Base-by-base conservation (phyloP, 2,113 vertebrate genomes). In the Macquaria australasica region DNA sequence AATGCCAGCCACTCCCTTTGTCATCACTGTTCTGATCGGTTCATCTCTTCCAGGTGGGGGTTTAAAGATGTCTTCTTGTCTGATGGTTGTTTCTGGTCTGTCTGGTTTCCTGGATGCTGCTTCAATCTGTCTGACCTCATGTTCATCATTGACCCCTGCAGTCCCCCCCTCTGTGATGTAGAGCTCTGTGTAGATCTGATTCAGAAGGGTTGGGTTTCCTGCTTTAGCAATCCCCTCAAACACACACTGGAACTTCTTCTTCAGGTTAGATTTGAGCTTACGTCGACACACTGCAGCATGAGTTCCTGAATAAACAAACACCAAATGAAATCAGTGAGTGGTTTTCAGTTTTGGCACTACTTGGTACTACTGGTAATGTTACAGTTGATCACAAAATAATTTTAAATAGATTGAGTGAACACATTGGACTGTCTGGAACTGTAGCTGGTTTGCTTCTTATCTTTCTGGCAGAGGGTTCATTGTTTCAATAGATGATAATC, bases 101-200 rank as follows among this genome's bases (percentile, higher is more conserved):
- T 31, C 25, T 60, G 25, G 12, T 60, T 31, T 60, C 25, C 25
- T 60, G 14, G 5, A 31, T 31, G 58, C 25, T 60, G 25, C 31
- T 60, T 60, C 58, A 60, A 60, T 60, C 25, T 60, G 58, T 60
- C 58, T 60, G 58, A 60, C 58, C 73, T 92, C 83, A 45, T 92
- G 86, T 82, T 91, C 75, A 2, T 76, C 12, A 55, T 62, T 77
- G 72, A 82, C 73, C 50, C 63, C 73, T 75, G 21, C 48, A 37
- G 55, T 48, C 18, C 79, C 82, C 67, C 78, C 56, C 39, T 90
- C 83, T 81, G 68, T 93, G 82, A 94, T 88, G 79, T 79, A 83
- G 79, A 91, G 81, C 55, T 92, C 89, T 82, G 89, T 90, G 88
- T 87, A 90, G 70, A 92, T 83, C 28, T 85, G 2, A 12, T 88